Conservation (phyloP, 1,140 invertebrate species). For the Prorops nasuta region DNA sequence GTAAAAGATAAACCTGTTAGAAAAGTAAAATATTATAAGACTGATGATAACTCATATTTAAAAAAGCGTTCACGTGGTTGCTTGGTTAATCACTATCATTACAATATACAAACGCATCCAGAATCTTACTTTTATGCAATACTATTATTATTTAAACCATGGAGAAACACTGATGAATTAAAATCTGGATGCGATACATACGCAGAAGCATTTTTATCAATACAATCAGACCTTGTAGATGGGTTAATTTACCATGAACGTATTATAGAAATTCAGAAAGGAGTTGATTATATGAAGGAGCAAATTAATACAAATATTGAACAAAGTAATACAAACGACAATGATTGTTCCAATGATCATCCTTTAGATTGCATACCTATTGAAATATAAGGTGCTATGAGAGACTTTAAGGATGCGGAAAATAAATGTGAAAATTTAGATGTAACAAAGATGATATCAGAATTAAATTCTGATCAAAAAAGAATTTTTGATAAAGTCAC, state of each 20-base stretch:
- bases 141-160: conserved; percentile 24
- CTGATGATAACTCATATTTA: too few species aligned
- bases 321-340: conserved; percentile 2
- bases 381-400: conserved; percentile 17
- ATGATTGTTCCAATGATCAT: conserved; percentile 5
- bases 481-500: conserved; percentile 20
- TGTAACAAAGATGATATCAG: too few species aligned
- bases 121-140: conserved; percentile 22
- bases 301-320: conserved; percentile 15
- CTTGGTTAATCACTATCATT: conserved; percentile 28
- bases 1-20: too few species aligned
- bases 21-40: too few species aligned
- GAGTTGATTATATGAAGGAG: conserved; percentile 16
- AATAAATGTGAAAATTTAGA: conserved; percentile 13
- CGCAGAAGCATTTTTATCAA: too few species aligned
- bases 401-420: conserved; percentile 11
- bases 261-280: conserved; percentile 11
- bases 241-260: conserved; percentile 26
- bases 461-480: too few species aligned
- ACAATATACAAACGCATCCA: too few species aligned
- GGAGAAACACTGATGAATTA: conserved; percentile 19
- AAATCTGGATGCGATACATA: too few species aligned
- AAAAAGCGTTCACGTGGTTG: conserved; percentile 20
- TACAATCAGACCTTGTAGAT: conserved; percentile 7
- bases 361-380: conserved; percentile 12